These are phyloP conservation scores for Melipona bicolor DNA, from an alignment of 2,888 invertebrate species.

Conservation along the genomic window DNA sequence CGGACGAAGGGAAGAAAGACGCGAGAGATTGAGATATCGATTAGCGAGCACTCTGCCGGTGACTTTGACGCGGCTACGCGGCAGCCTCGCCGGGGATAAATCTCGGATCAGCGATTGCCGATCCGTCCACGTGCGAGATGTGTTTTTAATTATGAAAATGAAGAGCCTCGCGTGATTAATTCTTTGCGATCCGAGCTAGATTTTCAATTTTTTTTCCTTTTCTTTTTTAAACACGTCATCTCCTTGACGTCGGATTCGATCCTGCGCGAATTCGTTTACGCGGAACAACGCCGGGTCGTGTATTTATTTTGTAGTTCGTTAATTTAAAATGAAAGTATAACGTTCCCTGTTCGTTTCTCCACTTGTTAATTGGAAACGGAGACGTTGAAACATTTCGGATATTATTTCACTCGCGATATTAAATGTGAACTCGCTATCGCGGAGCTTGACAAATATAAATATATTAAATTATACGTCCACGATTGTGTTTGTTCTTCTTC, in stretches of 20 bases:
- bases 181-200: not conserved
- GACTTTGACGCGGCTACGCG: slow-evolving; percentile 19
- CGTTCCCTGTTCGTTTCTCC: not conserved
- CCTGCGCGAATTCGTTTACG: not conserved
- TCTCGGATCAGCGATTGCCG: no score
- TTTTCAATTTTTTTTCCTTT: no score
- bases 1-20: slow-evolving; percentile 28
- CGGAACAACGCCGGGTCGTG: not conserved
- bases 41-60: slow-evolving; percentile 7
- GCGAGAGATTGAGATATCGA: slow-evolving; percentile 51
- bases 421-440: no score
- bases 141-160: slow-evolving; percentile 2
- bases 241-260: no score
- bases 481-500: not conserved
- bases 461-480: no score
- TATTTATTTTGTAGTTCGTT: not conserved
- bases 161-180: not conserved
- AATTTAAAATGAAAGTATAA: not conserved
- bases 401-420: not conserved
- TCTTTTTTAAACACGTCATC: no score
- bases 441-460: no score
- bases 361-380: not conserved
- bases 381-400: not conserved
- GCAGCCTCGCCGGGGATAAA: no score
- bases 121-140: not conserved